phyloP scores from a whole-genome alignment of 1,140 invertebrate genomes.

The Microplitis demolitor region DNA sequence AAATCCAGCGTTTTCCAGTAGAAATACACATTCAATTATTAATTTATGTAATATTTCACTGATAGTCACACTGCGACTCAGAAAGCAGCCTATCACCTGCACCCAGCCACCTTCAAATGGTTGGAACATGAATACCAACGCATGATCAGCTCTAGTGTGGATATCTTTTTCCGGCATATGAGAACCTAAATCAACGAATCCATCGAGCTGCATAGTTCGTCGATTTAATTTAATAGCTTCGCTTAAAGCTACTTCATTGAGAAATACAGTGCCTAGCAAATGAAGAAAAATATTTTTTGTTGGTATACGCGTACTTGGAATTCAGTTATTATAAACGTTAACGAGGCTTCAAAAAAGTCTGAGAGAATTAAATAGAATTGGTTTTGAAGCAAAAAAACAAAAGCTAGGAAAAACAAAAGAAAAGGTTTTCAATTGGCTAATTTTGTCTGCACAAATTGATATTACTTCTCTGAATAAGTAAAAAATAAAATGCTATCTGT shows the following conservation, averaged over 20 bases:
- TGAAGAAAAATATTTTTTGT: too few species aligned
- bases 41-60: constrained; percentile 31
- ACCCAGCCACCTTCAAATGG: constrained; percentile 32
- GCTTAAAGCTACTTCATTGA: constrained; percentile 22
- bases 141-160: constrained; percentile 26
- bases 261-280: not conserved
- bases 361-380: too few species aligned
- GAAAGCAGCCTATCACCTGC: constrained; percentile 26
- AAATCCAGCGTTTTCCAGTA: constrained; percentile 26
- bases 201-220: constrained; percentile 21
- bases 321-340: too few species aligned
- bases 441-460: too few species aligned
- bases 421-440: too few species aligned
- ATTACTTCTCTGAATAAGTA: too few species aligned
- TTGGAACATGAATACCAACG: constrained; percentile 34
- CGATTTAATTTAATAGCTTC: constrained; percentile 18
- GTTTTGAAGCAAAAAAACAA: not conserved
- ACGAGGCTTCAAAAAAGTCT: too few species aligned
- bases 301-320: too few species aligned
- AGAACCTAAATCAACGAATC: constrained; percentile 31
- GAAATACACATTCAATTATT: constrained; percentile 35
- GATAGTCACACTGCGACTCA: constrained; percentile 22
- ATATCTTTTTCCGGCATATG: constrained; percentile 21
- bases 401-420: not conserved
- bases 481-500: too few species aligned